Evolutionary conservation across 2,797 vertebrate genomes (phyloP), one percentile per base, ranked within the genome.

Genomic region (Squalus acanthias): DNA sequence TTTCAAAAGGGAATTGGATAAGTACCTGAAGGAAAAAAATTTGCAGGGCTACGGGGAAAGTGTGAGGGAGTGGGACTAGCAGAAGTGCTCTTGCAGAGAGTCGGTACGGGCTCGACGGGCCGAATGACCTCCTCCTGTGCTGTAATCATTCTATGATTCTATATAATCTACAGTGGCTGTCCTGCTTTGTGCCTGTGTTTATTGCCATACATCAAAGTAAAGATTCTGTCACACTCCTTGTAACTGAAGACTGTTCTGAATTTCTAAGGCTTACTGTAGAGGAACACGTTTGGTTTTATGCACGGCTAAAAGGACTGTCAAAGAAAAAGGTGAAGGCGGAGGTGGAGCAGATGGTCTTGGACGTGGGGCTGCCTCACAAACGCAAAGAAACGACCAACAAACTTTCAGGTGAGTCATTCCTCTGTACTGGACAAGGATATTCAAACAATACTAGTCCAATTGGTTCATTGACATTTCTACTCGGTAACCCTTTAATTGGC

Each of bases 231-330:
- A 91, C 2, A 33, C 33, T 17, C 4, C 26, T 60, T 89, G 87
- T 91, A 65, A 91, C 88, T 26, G 15, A 91, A 93, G 65, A 69
- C 91, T 67, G 33, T 92, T 69, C 24, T 95, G 13, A 57, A 91
- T 96, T 96, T 96, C 0, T 69, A 97, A 99, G 99, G 98, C 97
- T 99, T 97, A 99, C 99, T 0, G 99, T 99, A 0, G 99, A 99
- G 97, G 99, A 99, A 26, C 99, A 99, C 97, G 99, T 99, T 97
- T 99, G 99, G 99, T 99, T 99, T 98, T 99, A 99, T 0, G 99
- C 98, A 88, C 98, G 99, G 4, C 98, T 99, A 95, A 99, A 99
- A 97, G 99, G 99, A 4, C 98, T 99, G 50, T 97, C 99, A 0
- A 98, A 98, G 97, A 98, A 99, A 96, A 98, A 98, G 17, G 99